Evolutionary conservation across 2,888 invertebrate species (phyloP).

Genomic region (Drosophila melanosoma): DNA sequence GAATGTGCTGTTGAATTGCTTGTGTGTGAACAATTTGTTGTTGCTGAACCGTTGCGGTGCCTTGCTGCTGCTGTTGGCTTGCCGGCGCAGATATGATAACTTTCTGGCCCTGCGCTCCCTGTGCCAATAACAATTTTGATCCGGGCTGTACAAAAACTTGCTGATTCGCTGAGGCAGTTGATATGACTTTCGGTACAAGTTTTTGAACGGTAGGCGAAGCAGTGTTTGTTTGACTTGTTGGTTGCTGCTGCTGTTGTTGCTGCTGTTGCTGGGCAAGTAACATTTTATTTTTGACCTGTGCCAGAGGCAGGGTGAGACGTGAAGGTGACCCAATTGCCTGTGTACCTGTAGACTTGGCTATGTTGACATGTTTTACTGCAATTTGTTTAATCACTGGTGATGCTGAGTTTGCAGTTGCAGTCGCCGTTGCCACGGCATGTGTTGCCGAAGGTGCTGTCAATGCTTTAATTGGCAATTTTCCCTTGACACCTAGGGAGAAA

Average conservation of each 20-base stretch:
- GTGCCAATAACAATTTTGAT: slow-evolving; percentile 83
- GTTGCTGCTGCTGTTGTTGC: slow-evolving; percentile 42
- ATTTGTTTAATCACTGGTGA: slow-evolving; percentile 80
- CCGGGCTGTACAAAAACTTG: slow-evolving; percentile 83
- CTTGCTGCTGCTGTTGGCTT: slow-evolving; percentile 58
- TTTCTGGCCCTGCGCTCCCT: slow-evolving; percentile 84
- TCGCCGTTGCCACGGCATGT: slow-evolving; percentile 34
- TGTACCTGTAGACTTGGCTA: slow-evolving; percentile 67
- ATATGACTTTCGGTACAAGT: slow-evolving; percentile 67
- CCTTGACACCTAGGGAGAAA: slow-evolving; percentile 45
- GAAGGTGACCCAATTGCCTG: slow-evolving; percentile 67
- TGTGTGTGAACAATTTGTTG: slow-evolving; percentile 73
- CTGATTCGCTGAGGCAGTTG: slow-evolving; percentile 57
- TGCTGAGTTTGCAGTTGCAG: slow-evolving; percentile 23
- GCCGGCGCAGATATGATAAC: slow-evolving; percentile 82
- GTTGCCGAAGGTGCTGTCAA: slow-evolving; percentile 45
- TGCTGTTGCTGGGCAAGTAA: slow-evolving; percentile 71
- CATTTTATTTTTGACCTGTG: slow-evolving; percentile 72
- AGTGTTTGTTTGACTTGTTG: slow-evolving; percentile 20
- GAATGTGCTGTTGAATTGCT: slow-evolving; percentile 56
- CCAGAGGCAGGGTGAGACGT: slow-evolving; percentile 65
- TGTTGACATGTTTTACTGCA: slow-evolving; percentile 79
- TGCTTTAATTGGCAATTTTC: slow-evolving; percentile 66
- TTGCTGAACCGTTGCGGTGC: slow-evolving; percentile 56
- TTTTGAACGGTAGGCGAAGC: slow-evolving; percentile 69